Conservation (phyloP, 2,113 vertebrate genomes). For the Cephalopterus ornatus region DNA sequence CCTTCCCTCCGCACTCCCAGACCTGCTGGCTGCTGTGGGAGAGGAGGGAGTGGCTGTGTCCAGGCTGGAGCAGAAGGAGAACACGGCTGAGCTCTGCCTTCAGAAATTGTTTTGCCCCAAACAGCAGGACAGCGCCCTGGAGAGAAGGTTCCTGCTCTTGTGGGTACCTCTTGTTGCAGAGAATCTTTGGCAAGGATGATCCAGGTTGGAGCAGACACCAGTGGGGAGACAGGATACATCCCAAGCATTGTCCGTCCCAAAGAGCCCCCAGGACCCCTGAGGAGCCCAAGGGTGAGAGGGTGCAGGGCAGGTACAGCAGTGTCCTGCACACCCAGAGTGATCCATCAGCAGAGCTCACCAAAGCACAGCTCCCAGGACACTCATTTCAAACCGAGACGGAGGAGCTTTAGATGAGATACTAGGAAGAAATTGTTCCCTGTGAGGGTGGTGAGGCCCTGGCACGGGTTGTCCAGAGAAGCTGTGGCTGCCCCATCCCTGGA, state of each 20-base stretch:
- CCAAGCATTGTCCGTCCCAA: not conserved
- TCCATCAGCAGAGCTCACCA: not conserved
- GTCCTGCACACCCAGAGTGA: not conserved
- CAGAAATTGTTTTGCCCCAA: not conserved
- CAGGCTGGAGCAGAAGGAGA: not conserved
- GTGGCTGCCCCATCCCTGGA: not conserved
- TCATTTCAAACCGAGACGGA: not conserved
- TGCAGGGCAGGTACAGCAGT: not conserved
- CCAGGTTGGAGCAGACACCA: not conserved
- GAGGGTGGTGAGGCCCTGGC: not conserved
- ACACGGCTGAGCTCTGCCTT: not conserved
- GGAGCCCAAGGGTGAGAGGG: not conserved
- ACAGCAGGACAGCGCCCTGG: not conserved
- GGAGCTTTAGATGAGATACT: not conserved
- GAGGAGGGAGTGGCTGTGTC: not conserved
- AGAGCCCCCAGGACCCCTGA: accelerated
- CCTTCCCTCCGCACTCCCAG: not conserved
- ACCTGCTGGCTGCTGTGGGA: too few species aligned
- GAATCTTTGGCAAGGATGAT: not conserved
- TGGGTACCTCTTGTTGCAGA: not conserved
- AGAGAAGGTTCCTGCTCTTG: not conserved
- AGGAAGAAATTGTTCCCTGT: not conserved
- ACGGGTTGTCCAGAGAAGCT: not conserved
- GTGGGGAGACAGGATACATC: accelerated
- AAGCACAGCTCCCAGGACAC: not conserved